These are phyloP conservation scores for Sphaeridia pumilis DNA, from an alignment of 2,888 invertebrate genomes.

Conservation along the genomic window DNA sequence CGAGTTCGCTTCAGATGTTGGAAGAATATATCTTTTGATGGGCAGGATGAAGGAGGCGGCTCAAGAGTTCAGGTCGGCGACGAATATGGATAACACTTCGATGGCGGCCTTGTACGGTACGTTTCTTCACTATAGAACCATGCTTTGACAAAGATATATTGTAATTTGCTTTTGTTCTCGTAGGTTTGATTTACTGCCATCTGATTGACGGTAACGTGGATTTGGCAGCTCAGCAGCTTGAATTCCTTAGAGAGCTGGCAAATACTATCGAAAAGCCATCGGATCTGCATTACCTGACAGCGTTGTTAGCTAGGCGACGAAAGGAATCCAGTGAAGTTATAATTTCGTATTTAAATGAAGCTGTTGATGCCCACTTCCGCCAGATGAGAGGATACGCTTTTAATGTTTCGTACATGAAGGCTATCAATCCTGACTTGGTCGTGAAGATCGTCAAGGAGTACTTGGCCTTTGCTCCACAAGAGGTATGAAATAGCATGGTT, in stretches of 20 bases:
- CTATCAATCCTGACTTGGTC: slow-evolving; percentile 75
- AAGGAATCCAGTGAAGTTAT: slow-evolving; percentile 24
- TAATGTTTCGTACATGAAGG: slow-evolving; percentile 59
- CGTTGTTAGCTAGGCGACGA: slow-evolving; percentile 46
- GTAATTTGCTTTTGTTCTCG: slow-evolving; percentile 36
- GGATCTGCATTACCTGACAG: slow-evolving; percentile 56
- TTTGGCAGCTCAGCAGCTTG: slow-evolving; percentile 71
- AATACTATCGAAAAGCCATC: slow-evolving; percentile 53
- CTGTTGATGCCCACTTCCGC: slow-evolving; percentile 48
- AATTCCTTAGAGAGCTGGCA: slow-evolving; percentile 69
- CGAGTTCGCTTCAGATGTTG: slow-evolving; percentile 67
- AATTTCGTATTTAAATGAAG: slow-evolving; percentile 43
- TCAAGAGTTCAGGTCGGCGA: slow-evolving; percentile 64
- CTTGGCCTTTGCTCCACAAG: slow-evolving; percentile 50
- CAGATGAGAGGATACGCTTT: slow-evolving; percentile 49
- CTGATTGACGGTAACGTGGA: slow-evolving; percentile 58
- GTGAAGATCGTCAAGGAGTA: slow-evolving; percentile 65
- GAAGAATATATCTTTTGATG: slow-evolving; percentile 62
- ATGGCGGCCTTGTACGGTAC: slow-evolving; percentile 51
- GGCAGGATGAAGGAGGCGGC: slow-evolving; percentile 66
- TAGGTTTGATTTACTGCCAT: slow-evolving; percentile 73
- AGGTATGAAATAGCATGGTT: slow-evolving; percentile 10
- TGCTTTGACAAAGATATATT: too few species aligned
- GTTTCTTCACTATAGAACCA: slow-evolving; percentile 20
- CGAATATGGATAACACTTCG: slow-evolving; percentile 72